A percentile compares a stretch with the other conserved stretches of the same genome.
Evolutionary conservation across 2,113 vertebrate genomes (phyloP).

Genomic region (Carettochelys insculpta): DNA sequence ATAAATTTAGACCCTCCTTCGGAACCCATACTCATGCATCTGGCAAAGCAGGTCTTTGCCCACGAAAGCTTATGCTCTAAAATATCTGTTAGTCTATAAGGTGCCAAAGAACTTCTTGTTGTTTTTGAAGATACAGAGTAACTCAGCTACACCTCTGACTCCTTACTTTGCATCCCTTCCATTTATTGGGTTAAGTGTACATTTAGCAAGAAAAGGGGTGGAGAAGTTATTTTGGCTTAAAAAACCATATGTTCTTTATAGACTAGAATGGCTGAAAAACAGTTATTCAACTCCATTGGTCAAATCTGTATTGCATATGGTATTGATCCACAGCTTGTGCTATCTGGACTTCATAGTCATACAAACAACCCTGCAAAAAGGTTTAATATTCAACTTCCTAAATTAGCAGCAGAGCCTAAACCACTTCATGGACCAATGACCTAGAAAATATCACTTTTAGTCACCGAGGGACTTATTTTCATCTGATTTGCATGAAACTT

Average conservation of each 20-base stretch:
- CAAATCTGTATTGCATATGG: not conserved
- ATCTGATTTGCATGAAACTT: not conserved
- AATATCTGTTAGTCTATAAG: too few species aligned
- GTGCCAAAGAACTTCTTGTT: too few species aligned
- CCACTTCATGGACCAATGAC: not conserved
- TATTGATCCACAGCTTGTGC: not conserved
- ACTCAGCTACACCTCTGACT: too few species aligned
- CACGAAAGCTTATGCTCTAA: too few species aligned
- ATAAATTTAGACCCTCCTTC: too few species aligned
- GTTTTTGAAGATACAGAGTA: too few species aligned
- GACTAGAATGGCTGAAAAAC: not conserved
- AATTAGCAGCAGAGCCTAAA: not conserved
- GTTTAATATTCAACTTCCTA: not conserved
- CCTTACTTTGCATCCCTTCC: not conserved
- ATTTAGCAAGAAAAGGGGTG: not conserved
- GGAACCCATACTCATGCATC: too few species aligned
- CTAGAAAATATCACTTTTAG: not conserved
- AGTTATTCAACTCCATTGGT: not conserved
- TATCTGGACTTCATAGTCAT: not conserved
- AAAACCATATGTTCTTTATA: not conserved
- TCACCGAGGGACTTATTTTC: not conserved
- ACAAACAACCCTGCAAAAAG: not conserved
- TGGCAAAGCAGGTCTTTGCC: too few species aligned
- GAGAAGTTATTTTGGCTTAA: not conserved
- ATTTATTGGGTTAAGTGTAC: not conserved